Evolutionary conservation across 1,140 invertebrate genomes (phyloP), one percentile per base, ranked within the genome.

Genomic region (Physella acuta): DNA sequence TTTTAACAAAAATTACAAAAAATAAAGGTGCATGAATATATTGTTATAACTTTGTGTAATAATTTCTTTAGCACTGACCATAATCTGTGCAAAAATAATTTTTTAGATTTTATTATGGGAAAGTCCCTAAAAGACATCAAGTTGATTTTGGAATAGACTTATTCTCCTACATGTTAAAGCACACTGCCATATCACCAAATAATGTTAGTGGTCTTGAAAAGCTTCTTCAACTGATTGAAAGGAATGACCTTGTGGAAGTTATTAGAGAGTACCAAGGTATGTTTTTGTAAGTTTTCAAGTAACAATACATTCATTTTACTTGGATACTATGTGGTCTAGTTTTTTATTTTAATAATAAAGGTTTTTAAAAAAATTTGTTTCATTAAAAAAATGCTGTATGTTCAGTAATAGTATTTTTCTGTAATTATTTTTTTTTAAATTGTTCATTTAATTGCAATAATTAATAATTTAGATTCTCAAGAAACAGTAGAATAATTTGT

Each of bases 211-310:
- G 8, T 17, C 49, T 64, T 2, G 37, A 14, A 2, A 53, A 24
- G 4, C 20, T 51, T 5, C 30, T 64, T 2, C 2, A 3, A 24
- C 28, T 1, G 3, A 64, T 64, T 24, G 28, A 51, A 5, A 52
- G 49, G 33, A 17, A 53, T 52, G 62, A 64, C 37, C 36, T 64
- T 14, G 24, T 52, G 11, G 39, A 64, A 11, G 44, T 33, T n/a
- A 33, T 64, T 16, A 64, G 17, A 31, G 34, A n/a, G 33, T 16
- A 33, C 52, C 16, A 33, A 64, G 62, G 28, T 33, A 31, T 30
- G 28, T 28, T 16, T n/a, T n/a, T n/a, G n/a, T n/a, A n/a, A n/a
- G n/a, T n/a, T n/a, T n/a, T n/a, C n/a, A n/a, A n/a, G n/a, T n/a
- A n/a, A n/a, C n/a, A n/a, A n/a, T n/a, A n/a, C n/a, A n/a, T n/a